phyloP scores from a whole-genome alignment of 2,888 invertebrate species.

The Hydroisotoma schaefferi region DNA sequence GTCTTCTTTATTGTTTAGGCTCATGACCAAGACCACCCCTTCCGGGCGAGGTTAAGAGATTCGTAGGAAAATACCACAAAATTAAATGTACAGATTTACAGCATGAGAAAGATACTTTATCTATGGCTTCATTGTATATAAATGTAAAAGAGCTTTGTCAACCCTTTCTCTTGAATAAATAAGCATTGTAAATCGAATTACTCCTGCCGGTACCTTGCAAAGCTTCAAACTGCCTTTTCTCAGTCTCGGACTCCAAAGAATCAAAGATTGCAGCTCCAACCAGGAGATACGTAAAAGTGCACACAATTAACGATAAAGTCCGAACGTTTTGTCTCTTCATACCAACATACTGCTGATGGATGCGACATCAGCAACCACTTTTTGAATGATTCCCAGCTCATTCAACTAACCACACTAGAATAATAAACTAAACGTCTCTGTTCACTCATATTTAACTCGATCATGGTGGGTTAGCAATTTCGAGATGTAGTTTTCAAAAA shows the following conservation, averaged over 20 bases:
- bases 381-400: constrained; percentile 40
- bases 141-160: too few species aligned
- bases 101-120: too few species aligned
- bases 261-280: constrained; percentile 99
- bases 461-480: too few species aligned
- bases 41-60: background rate
- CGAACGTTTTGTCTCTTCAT: constrained; percentile 99
- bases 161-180: too few species aligned
- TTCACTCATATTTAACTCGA: too few species aligned
- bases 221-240: constrained; percentile 82
- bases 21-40: background rate
- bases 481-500: too few species aligned
- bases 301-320: constrained; percentile 99
- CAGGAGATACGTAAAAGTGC: constrained; percentile 98
- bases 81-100: too few species aligned
- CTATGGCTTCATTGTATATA: too few species aligned
- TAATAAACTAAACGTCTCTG: too few species aligned
- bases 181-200: too few species aligned
- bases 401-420: constrained; percentile 6
- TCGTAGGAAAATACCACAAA: too few species aligned
- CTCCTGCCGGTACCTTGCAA: constrained; percentile 82
- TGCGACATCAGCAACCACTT: constrained; percentile 49
- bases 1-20: background rate
- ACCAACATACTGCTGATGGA: constrained; percentile 53
- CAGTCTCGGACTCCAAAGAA: constrained; percentile 95